phyloP scores from a whole-genome alignment of 2,797 vertebrate genomes.

The Australoheros facetus region DNA sequence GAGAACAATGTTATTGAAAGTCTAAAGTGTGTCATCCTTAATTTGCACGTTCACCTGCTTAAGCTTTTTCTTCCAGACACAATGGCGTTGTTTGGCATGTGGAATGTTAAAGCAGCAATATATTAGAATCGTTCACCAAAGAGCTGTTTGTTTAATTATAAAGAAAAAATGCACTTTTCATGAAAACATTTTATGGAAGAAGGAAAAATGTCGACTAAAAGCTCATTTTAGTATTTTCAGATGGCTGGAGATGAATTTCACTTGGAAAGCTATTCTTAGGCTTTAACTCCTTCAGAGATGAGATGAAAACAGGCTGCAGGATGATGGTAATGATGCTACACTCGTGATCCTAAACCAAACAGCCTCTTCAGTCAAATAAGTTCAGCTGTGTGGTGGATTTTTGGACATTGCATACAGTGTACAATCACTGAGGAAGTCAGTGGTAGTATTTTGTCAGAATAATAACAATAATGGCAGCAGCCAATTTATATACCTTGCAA shows the following conservation, averaged over 20 bases:
- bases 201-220: not conserved
- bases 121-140: constrained; percentile 4
- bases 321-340: not conserved
- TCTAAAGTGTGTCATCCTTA: not conserved
- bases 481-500: not conserved
- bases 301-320: not conserved
- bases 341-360: not conserved
- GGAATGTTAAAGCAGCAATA: not conserved
- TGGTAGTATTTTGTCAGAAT: not conserved
- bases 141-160: not conserved
- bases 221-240: not conserved
- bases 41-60: constrained; percentile 4
- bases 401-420: not conserved
- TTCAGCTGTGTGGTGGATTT: not conserved
- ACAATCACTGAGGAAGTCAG: not conserved
- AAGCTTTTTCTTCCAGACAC: constrained; percentile 8
- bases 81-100: not conserved
- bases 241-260: not conserved
- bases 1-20: constrained; percentile 7
- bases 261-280: not conserved
- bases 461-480: not conserved
- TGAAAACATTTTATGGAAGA: not conserved
- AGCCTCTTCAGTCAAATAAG: not conserved
- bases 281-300: not conserved
- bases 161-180: not conserved